A percentile compares a stretch with the other conserved stretches of the same genome.
Conservation (phyloP, 1,140 invertebrate species). For the Pectinophora gossypiella region DNA sequence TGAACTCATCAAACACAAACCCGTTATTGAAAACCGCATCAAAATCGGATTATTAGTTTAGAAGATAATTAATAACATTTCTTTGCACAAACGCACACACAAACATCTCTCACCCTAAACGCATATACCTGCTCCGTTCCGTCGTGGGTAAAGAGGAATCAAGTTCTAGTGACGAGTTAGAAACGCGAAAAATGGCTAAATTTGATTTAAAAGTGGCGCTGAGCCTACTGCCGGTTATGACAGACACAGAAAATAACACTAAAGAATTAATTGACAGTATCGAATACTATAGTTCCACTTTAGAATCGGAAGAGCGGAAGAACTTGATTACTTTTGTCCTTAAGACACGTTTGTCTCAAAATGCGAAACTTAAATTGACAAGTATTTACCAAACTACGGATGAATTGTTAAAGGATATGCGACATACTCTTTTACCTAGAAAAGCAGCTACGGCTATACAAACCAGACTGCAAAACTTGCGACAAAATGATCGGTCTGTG, state of each 20-base stretch:
- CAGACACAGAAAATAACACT: not conserved
- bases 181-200: no score
- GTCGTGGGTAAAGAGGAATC: no score
- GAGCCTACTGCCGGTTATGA: slow-evolving; percentile 2
- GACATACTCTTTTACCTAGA: not conserved
- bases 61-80: no score
- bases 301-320: not conserved
- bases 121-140: no score
- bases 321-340: not conserved
- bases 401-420: slow-evolving; percentile 3
- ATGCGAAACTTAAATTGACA: not conserved
- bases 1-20: no score
- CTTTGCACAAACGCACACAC: no score
- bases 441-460: not conserved
- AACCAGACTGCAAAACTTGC: not conserved
- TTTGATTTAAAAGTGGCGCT: slow-evolving; percentile 1
- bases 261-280: slow-evolving; percentile 3
- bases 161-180: no score
- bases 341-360: not conserved
- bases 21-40: no score
- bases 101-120: no score
- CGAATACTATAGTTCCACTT: not conserved
- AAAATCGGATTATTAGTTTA: no score
- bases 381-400: not conserved
- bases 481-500: not conserved